phyloP scores from a whole-genome alignment of 2,888 invertebrate genomes.

The Rhagium mordax region DNA sequence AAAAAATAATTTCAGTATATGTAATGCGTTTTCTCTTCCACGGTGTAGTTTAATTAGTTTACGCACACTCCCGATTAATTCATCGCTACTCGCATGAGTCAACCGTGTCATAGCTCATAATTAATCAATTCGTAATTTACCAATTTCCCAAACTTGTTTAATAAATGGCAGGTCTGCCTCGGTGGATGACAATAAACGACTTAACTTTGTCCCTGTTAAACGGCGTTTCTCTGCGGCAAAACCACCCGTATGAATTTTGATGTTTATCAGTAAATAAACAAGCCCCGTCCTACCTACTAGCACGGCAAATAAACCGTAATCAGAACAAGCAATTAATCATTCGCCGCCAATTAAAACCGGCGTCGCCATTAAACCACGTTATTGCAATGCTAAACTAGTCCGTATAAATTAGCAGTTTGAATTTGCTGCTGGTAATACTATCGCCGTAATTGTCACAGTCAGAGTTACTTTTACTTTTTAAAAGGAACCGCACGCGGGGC shows the following conservation, averaged over 20 bases:
- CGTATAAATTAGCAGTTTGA: conserved; percentile 15
- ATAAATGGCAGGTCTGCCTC: not conserved
- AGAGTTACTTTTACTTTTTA: conserved; percentile 42
- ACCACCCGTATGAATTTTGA: not conserved
- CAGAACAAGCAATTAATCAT: conserved; percentile 12
- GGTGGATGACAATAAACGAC: not conserved
- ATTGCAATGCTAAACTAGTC: conserved; percentile 20
- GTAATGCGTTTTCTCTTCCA: too few species aligned
- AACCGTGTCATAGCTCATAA: too few species aligned
- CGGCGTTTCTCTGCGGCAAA: not conserved
- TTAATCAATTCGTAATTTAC: not conserved
- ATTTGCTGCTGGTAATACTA: conserved; percentile 10
- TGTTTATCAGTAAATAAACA: conserved; percentile 8
- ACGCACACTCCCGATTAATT: too few species aligned
- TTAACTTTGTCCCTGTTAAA: not conserved
- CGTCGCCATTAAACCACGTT: conserved; percentile 16
- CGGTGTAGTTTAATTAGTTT: too few species aligned
- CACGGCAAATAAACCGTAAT: conserved; percentile 22
- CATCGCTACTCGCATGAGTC: not conserved
- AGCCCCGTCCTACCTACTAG: not conserved
- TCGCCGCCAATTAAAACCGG: conserved; percentile 11
- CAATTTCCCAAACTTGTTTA: not conserved
- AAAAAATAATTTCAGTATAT: too few species aligned
- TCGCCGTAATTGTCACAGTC: conserved; percentile 19
- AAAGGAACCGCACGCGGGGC: conserved; percentile 25